phyloP scores from a whole-genome alignment of 2,797 vertebrate species.

The Okamejei kenojei region DNA sequence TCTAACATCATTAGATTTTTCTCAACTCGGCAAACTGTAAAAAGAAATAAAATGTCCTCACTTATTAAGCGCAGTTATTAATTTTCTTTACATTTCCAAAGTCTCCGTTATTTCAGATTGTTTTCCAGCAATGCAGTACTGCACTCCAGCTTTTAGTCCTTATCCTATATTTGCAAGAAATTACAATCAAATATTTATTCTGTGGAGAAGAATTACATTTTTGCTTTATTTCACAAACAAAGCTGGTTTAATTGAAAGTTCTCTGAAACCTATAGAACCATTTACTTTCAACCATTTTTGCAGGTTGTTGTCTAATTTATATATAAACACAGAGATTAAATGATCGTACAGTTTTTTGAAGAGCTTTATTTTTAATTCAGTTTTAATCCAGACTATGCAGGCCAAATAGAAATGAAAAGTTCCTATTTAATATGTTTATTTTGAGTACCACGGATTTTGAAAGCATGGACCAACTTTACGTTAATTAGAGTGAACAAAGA shows the following conservation, averaged over 20 bases:
- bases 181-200: conserved; percentile 25
- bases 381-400: conserved; percentile 18
- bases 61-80: not conserved
- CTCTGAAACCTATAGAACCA: not conserved
- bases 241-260: not conserved
- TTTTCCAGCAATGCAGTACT: not conserved
- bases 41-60: not conserved
- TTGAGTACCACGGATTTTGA: not conserved
- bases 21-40: not conserved
- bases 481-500: not conserved
- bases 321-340: conserved; percentile 16
- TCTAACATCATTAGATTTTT: not conserved
- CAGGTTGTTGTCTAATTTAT: not conserved
- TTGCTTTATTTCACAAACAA: not conserved
- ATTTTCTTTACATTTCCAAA: not conserved
- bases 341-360: not conserved
- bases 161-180: conserved; percentile 2
- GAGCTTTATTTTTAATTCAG: conserved; percentile 4
- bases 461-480: not conserved
- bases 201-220: conserved; percentile 23
- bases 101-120: not conserved
- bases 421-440: not conserved
- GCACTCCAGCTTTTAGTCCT: not conserved
- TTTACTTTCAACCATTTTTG: not conserved
- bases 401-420: not conserved